Conservation (phyloP, 1,140 invertebrate genomes). For the Musca vetustissima region DNA sequence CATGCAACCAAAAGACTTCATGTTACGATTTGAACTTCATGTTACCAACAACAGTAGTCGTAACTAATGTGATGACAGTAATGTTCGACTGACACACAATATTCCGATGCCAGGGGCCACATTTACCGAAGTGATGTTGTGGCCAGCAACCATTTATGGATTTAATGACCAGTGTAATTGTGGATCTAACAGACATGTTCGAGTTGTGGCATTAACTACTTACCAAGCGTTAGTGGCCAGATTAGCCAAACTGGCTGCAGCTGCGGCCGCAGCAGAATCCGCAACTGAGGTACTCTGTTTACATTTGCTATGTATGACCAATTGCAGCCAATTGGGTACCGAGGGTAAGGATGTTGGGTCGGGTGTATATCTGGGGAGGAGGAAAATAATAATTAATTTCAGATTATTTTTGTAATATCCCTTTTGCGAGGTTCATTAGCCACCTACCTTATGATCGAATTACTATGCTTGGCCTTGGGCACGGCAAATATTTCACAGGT, state of each 20-base stretch:
- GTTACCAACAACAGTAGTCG: no score
- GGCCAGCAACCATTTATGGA: background rate
- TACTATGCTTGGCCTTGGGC: slow-evolving; percentile 41
- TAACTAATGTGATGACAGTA: no score
- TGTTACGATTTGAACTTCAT: no score
- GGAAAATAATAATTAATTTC: background rate
- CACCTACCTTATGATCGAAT: slow-evolving; percentile 49
- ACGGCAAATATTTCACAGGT: slow-evolving; percentile 42
- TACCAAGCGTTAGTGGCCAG: slow-evolving; percentile 14
- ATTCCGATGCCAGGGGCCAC: no score
- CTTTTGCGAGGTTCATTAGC: no score
- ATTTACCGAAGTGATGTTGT: no score
- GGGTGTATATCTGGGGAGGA: slow-evolving; percentile 42
- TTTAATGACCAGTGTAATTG: slow-evolving; percentile 13
- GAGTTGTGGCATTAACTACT: background rate
- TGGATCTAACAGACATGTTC: background rate
- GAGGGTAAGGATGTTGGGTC: slow-evolving; percentile 41
- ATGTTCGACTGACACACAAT: no score
- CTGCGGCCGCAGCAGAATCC: background rate
- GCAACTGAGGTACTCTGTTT: slow-evolving; percentile 31
- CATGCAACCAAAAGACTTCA: no score
- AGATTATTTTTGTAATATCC: background rate
- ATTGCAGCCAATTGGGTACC: slow-evolving; percentile 53
- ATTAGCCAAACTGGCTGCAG: slow-evolving; percentile 15
- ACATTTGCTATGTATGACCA: slow-evolving; percentile 54